Evolutionary conservation across 2,113 vertebrate species (phyloP), one percentile per base, ranked within the genome.

Genomic region (Anolis carolinensis): DNA sequence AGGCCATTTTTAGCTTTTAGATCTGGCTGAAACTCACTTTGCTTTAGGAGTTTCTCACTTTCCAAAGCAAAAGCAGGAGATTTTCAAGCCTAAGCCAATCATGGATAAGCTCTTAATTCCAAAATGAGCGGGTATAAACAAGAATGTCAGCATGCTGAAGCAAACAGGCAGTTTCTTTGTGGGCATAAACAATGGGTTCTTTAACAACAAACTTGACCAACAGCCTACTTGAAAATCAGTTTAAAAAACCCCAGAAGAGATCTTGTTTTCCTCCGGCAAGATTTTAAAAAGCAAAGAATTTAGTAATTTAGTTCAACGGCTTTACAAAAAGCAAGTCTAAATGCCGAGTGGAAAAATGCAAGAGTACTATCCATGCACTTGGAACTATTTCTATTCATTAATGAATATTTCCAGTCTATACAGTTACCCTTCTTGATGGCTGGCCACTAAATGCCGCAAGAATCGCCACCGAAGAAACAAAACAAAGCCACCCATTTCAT

Each of bases 101-200:
- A 50, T 16, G 44, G 7, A 5, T 1, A 1, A 62, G 36, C 67
- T 5, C 0, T 70, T 44, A 13, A 10, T 59, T 39, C 0, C 5
- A 7, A 0, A 1, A n/a, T 30, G 27, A 80, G 83, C 18, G 73
- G 85, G 50, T 6, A 7, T 32, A 59, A 85, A 52, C 8, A 48
- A 2, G 63, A 34, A 25, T 70, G 79, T 44, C 30, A 55, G 18
- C 14, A 30, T 13, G 62, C 44, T 67, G 59, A 84, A 84, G 39
- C 30, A 32, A 84, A 84, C 72, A 84, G 59, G 72, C 55, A 48
- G 59, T 13, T 76, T 32, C 72, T 84, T 84, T 76, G 72, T 83
- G 23, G 8, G 3, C 20, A 48, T 5, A 9, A 27, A 84, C 82
- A 84, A 84, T 76, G 72, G 59, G 50, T 75, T 84, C 81, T 84